These are phyloP conservation scores for Mallateleia sp. DNA, from an alignment of 2,888 invertebrate species.

Conservation along the genomic window DNA sequence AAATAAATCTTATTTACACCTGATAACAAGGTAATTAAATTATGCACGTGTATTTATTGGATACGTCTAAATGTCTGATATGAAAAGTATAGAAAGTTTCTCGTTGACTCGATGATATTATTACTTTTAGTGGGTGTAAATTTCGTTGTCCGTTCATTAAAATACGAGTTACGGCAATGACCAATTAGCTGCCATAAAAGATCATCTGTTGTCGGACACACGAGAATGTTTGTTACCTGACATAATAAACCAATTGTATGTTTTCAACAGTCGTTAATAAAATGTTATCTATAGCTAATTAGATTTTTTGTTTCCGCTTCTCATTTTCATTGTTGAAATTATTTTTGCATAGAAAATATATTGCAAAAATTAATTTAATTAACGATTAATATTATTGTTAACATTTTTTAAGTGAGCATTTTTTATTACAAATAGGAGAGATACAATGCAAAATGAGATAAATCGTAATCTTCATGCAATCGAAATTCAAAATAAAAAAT, in stretches of 20 bases:
- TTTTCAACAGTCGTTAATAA: conserved; percentile 31
- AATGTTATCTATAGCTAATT: conserved; percentile 23
- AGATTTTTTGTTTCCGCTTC: not conserved
- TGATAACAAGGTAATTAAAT: conserved; percentile 51
- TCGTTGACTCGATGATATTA: conserved; percentile 26
- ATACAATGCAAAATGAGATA: conserved; percentile 24
- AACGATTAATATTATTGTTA: not conserved
- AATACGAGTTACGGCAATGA: conserved; percentile 42
- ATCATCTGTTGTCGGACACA: conserved; percentile 31
- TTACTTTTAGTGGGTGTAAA: conserved; percentile 49
- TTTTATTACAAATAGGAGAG: too few relatives aligned
- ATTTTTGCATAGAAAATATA: not conserved
- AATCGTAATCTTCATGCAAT: conserved; percentile 19
- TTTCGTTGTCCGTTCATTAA: conserved; percentile 53
- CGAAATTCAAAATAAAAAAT: conserved; percentile 31
- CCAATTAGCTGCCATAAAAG: conserved; percentile 58
- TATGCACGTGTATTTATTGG: conserved; percentile 58
- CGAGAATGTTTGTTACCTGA: conserved; percentile 14
- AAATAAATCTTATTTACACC: conserved; percentile 61
- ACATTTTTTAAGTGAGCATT: conserved; percentile 21
- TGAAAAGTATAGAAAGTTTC: conserved; percentile 31
- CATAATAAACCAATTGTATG: conserved; percentile 33
- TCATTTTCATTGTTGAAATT: not conserved
- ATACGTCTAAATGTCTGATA: conserved; percentile 26
- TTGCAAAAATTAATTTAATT: conserved; percentile 1